A percentile compares a stretch with the other conserved stretches of the same genome.
These are phyloP conservation scores for Archilochus colubris DNA, from an alignment of 2,113 vertebrate genomes.

Conservation along the genomic window DNA sequence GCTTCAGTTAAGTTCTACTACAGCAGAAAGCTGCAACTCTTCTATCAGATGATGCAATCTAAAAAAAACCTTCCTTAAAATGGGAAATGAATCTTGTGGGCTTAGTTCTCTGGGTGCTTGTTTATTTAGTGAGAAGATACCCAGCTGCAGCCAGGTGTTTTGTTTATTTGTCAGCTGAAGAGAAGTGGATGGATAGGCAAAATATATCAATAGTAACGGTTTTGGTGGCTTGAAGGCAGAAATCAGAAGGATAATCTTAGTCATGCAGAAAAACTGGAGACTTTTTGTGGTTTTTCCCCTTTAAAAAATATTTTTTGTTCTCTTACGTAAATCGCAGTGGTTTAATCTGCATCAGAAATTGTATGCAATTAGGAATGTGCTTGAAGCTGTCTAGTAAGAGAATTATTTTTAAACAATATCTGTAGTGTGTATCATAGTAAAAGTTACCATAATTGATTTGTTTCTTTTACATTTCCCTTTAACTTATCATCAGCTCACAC, in stretches of 20 bases:
- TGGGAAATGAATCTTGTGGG: background rate
- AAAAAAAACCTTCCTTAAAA: background rate
- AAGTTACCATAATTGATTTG: background rate
- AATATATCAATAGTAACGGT: background rate
- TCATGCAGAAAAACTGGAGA: background rate
- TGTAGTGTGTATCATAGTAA: background rate
- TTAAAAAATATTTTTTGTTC: background rate
- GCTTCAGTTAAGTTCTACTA: background rate
- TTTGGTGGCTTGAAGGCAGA: background rate
- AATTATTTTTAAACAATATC: fast-evolving
- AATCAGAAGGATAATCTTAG: background rate
- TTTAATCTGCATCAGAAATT: background rate
- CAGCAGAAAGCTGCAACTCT: background rate
- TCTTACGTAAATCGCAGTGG: background rate
- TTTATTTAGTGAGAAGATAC: background rate
- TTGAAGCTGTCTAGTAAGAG: background rate
- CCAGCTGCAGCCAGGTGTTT: background rate
- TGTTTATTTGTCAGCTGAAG: background rate
- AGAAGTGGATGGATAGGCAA: background rate
- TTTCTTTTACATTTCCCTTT: background rate
- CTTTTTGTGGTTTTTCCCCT: background rate
- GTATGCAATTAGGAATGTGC: background rate
- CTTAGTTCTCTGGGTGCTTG: background rate
- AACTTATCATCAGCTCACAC: background rate
- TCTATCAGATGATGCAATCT: background rate